Evolutionary conservation across 1,140 invertebrate genomes (phyloP).

Genomic region (Drosophila neocordata): DNA sequence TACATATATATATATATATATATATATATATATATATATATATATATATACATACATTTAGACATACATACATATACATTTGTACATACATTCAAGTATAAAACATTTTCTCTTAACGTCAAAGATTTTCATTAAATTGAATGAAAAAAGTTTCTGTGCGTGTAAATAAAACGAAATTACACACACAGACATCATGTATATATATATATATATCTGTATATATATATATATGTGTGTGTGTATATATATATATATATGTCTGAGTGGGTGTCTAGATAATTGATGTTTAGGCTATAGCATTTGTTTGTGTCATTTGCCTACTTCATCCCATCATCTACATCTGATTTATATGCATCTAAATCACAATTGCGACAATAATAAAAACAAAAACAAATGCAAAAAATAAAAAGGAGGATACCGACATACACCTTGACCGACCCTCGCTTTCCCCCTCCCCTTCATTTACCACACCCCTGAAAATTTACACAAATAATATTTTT

Average conservation of each 20-base stretch:
- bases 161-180: slow-evolving; percentile 10
- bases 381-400: background rate
- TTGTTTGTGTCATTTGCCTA: background rate
- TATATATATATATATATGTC: background rate
- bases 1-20: background rate
- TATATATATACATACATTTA: no score
- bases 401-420: background rate
- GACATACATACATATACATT: background rate
- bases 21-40: background rate
- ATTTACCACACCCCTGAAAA: no score
- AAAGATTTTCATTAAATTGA: slow-evolving; percentile 12
- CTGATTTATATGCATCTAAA: slow-evolving; percentile 7
- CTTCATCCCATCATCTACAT: background rate
- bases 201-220: background rate
- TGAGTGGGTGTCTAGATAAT: slow-evolving; percentile 1
- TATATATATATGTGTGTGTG: background rate
- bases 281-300: slow-evolving; percentile 5
- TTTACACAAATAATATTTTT: slow-evolving; percentile 8
- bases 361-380: background rate
- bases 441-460: background rate
- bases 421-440: slow-evolving; percentile 5
- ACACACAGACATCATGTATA: background rate
- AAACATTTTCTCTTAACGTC: background rate
- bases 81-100: background rate
- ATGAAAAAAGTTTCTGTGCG: slow-evolving; percentile 6